Evolutionary conservation across 2,113 vertebrate species (phyloP).

Genomic region (Callaeas wilsoni): DNA sequence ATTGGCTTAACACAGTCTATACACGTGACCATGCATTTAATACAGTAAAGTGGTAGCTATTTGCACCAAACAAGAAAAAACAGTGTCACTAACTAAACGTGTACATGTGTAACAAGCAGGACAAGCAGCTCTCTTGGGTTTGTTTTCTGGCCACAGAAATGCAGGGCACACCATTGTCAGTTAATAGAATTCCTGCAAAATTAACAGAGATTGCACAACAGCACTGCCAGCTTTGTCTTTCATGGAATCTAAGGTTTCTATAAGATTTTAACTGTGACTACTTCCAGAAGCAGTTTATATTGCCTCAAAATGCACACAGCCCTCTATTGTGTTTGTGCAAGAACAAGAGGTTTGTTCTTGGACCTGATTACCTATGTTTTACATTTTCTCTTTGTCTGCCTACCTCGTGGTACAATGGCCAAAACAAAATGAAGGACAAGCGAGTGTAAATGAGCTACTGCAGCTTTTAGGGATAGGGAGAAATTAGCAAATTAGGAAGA

Average conservation of each 20-base stretch:
- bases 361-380: rapidly evolving
- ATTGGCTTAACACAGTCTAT: background rate
- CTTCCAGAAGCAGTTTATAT: background rate
- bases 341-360: background rate
- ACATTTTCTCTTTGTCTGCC: background rate
- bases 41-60: background rate
- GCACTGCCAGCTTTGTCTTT: background rate
- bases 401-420: background rate
- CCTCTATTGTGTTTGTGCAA: background rate
- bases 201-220: background rate
- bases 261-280: background rate
- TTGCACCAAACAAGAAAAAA: background rate
- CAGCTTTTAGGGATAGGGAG: background rate
- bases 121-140: background rate
- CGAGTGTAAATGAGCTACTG: rapidly evolving
- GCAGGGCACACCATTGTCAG: background rate
- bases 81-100: background rate
- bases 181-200: background rate
- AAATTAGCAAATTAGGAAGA: background rate
- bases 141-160: background rate
- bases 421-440: background rate
- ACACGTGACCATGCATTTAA: background rate
- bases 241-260: rapidly evolving
- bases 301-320: background rate
- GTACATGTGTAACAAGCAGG: background rate